Evolutionary conservation across 2,888 invertebrate genomes (phyloP), one percentile per base, ranked within the genome.

Genomic region (Crioceris asparagi): DNA sequence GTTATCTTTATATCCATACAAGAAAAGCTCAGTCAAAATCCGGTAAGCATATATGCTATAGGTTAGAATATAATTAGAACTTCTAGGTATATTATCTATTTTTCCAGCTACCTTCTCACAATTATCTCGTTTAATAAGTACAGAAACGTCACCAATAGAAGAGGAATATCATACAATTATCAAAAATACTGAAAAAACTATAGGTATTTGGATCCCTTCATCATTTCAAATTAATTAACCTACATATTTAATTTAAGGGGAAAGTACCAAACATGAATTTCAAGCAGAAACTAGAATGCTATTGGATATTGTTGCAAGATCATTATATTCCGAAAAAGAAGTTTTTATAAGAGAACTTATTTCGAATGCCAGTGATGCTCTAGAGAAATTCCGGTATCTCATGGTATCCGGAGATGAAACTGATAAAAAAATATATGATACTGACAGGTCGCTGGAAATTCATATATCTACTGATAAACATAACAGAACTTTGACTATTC

Each of bases 251-350:
- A 16, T 57, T 52, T 27, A 44, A 71, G 72, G 78, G 12, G 77
- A 78, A 52, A 54, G 54, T 32, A 54, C 56, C 5, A 83, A 81
- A 57, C 83, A 83, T 66, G 92, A 94, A 61, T 97, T 97, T 61
- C 91, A 96, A 64, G 96, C 97, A 0, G 97, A 97, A 69, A 97
- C 96, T 0, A 72, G 84, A 43, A 93, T 93, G 83, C 64, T 97
- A 26, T 66, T 97, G 32, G 93, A 97, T 61, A 97, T 97, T 64
- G 97, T 97, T 1, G 97, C 97, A 1, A 82, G 90, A 57, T 96
- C 96, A 1, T 68, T 97, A 23, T 97, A 97, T 65, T 96, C 96
- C 0, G 94, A 97, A 53, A 94, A 93, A 66, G 96, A 97, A 72
- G 93, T 97, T 6, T 97, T 97, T 60, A 79, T 97, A 8, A 74